A percentile compares a stretch with the other conserved stretches of the same genome.
Conservation (phyloP, 53 echinoderm and acorn worm species). For the Astropecten irregularis region DNA sequence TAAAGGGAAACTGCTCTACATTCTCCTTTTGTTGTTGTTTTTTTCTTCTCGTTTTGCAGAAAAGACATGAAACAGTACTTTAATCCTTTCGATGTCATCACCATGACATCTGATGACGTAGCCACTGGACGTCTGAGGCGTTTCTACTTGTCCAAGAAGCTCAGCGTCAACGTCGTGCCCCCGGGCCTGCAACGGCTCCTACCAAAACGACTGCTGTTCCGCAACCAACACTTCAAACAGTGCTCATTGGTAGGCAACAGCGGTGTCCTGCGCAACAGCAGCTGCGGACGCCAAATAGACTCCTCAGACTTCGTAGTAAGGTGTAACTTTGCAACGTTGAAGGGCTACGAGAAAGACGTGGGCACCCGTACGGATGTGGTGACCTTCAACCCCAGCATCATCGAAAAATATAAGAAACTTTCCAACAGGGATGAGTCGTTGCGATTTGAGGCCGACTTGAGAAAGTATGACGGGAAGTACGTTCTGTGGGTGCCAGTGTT, state of each 20-base stretch:
- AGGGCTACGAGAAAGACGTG: constrained; percentile 87
- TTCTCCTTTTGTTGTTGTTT: no score
- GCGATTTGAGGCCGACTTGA: constrained; percentile 64
- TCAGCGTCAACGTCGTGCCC: constrained; percentile 72
- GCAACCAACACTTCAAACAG: constrained; percentile 70
- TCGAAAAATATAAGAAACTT: constrained; percentile 74
- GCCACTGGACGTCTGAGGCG: constrained; percentile 81
- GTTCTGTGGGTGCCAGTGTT: constrained; percentile 95
- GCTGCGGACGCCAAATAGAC: constrained; percentile 80
- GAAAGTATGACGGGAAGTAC: constrained; percentile 79
- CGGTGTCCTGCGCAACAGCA: constrained; percentile 89
- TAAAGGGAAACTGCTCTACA: no score
- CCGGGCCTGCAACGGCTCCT: constrained; percentile 73
- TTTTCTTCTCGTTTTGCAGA: constrained; percentile 42
- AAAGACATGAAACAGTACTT: constrained; percentile 86
- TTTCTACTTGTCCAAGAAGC: constrained; percentile 87
- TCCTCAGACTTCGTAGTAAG: constrained; percentile 78
- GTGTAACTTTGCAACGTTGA: constrained; percentile 90
- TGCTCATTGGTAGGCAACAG: constrained; percentile 96
- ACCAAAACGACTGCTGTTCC: constrained; percentile 77
- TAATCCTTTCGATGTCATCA: constrained; percentile 92
- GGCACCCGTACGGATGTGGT: constrained; percentile 82
- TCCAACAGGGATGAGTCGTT: constrained; percentile 45
- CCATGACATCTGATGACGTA: constrained; percentile 98
- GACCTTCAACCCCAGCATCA: constrained; percentile 97